Conservation (phyloP, 23 tunicate species). For the Diplosoma virens region DNA sequence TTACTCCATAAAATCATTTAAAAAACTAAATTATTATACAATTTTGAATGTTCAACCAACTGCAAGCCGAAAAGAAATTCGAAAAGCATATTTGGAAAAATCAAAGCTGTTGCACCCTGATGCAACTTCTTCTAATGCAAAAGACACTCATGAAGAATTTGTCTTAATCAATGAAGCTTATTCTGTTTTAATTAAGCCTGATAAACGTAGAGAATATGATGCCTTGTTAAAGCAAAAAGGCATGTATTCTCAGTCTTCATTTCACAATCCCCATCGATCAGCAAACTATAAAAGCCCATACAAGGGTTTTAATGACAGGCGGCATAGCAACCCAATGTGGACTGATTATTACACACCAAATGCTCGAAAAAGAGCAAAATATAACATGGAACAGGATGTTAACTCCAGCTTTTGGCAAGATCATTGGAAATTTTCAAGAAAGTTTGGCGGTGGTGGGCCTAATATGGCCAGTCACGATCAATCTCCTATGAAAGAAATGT, state of each 20-base stretch:
- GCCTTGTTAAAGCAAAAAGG: not conserved
- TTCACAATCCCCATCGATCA: slow-evolving; percentile 25
- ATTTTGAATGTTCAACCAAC: slow-evolving; percentile 14
- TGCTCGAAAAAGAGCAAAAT: slow-evolving; percentile 32
- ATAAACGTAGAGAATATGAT: slow-evolving; percentile 26
- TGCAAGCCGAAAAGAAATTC: slow-evolving; percentile 30
- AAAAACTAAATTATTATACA: slow-evolving; percentile 11
- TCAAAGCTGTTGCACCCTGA: slow-evolving; percentile 57
- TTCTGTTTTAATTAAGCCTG: slow-evolving; percentile 24
- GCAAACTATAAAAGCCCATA: slow-evolving; percentile 44
- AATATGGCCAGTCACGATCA: slow-evolving; percentile 35
- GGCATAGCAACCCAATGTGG: slow-evolving; percentile 37
- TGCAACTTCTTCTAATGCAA: not conserved
- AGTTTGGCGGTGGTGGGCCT: slow-evolving; percentile 65
- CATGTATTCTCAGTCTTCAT: not conserved
- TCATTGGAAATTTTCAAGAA: slow-evolving; percentile 21
- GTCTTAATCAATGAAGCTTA: slow-evolving; percentile 40
- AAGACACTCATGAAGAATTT: slow-evolving; percentile 43
- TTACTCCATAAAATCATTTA: not conserved
- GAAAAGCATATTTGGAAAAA: slow-evolving; percentile 24
- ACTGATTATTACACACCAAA: slow-evolving; percentile 39
- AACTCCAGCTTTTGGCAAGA: slow-evolving; percentile 37
- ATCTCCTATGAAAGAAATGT: not conserved
- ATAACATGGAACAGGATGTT: slow-evolving; percentile 14
- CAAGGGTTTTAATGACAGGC: slow-evolving; percentile 7